Conservation (phyloP, 2,113 vertebrate genomes). For the Verasper variegatus region DNA sequence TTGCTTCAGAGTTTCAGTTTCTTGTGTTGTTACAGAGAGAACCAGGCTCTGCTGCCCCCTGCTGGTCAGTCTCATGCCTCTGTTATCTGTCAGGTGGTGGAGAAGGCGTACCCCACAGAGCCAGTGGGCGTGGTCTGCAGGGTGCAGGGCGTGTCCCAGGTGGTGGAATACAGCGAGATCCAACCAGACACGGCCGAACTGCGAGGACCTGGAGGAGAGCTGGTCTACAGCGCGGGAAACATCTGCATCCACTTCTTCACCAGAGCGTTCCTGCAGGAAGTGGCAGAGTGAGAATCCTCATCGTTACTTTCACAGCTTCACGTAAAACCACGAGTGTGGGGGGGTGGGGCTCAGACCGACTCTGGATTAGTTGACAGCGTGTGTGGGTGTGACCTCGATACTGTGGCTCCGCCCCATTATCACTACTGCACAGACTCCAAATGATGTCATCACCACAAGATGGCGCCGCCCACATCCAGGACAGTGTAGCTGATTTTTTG, state of each 20-base stretch:
- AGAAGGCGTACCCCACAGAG: slow-evolving; percentile 87
- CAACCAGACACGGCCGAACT: slow-evolving; percentile 78
- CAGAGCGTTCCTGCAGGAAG: slow-evolving; percentile 84
- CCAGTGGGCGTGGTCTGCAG: slow-evolving; percentile 93
- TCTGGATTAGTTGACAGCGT: too few species aligned
- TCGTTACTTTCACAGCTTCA: too few species aligned
- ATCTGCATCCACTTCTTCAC: slow-evolving; percentile 98
- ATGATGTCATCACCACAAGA: too few species aligned
- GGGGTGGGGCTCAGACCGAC: too few species aligned
- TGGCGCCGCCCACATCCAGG: too few species aligned
- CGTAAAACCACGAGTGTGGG: too few species aligned
- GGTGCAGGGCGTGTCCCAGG: slow-evolving; percentile 87
- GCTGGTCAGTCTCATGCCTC: background rate
- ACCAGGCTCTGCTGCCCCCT: background rate
- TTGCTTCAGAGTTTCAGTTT: too few species aligned
- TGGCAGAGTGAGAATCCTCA: slow-evolving; percentile 83
- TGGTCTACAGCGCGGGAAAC: slow-evolving; percentile 88
- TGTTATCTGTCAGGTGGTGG: slow-evolving; percentile 86
- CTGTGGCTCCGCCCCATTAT: too few species aligned
- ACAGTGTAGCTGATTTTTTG: too few species aligned
- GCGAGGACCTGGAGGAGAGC: slow-evolving; percentile 72
- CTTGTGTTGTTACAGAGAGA: too few species aligned
- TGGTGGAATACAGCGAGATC: slow-evolving; percentile 96
- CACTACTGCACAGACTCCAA: too few species aligned
- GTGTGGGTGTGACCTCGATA: too few species aligned